These are phyloP conservation scores for Nyctibius grandis DNA, from an alignment of 2,797 vertebrate genomes.

Conservation along the genomic window DNA sequence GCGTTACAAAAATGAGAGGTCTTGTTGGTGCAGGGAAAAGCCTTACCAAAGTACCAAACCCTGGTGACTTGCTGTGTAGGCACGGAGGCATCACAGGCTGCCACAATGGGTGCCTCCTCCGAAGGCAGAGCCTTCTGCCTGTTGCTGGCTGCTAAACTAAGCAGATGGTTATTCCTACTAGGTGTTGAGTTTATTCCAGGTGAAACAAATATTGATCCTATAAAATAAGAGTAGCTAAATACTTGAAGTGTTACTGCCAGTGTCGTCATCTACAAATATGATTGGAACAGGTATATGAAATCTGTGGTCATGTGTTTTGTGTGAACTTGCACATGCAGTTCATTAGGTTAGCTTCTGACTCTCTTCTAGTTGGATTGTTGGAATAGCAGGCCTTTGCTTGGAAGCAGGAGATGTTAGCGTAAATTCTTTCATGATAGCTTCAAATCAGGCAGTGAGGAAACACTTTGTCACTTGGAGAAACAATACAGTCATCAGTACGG, in stretches of 20 bases:
- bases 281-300: not conserved
- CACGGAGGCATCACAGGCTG: not conserved
- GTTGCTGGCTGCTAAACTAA: not conserved
- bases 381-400: not conserved
- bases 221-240: not conserved
- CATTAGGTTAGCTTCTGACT: not conserved
- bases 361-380: not conserved
- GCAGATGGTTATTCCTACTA: not conserved
- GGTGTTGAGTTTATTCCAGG: not conserved
- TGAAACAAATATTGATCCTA: not conserved
- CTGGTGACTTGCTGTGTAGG: not conserved
- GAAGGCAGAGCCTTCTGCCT: not conserved
- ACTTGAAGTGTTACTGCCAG: not conserved
- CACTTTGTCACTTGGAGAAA: not conserved
- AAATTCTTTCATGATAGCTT: not conserved
- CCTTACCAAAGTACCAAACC: not conserved
- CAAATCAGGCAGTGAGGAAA: not conserved
- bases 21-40: not conserved
- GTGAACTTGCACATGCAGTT: not conserved
- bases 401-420: not conserved
- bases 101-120: fast-evolving
- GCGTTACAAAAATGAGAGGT: not conserved
- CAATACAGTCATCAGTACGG: no score
- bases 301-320: fast-evolving
- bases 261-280: not conserved